A percentile compares a stretch with the other conserved stretches of the same genome.
These are phyloP conservation scores for Pluvianellus socialis DNA, from an alignment of 2,113 vertebrate genomes.

Conservation along the genomic window DNA sequence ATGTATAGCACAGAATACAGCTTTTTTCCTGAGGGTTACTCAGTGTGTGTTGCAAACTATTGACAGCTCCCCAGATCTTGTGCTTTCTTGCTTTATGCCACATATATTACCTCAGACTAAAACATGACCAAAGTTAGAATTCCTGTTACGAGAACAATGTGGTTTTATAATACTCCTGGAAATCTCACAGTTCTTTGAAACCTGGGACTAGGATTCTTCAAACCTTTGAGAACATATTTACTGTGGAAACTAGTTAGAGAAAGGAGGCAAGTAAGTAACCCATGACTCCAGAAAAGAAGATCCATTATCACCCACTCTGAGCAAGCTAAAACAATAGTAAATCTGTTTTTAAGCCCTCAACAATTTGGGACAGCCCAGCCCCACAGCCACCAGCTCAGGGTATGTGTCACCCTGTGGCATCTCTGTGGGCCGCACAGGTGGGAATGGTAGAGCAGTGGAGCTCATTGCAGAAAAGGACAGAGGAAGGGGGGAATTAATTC, in stretches of 20 bases:
- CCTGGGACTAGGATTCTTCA: background rate
- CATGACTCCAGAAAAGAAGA: background rate
- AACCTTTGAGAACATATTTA: background rate
- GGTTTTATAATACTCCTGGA: background rate
- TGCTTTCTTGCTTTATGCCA: background rate
- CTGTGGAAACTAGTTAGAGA: background rate
- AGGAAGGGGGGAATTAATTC: background rate
- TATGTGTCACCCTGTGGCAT: fast-evolving
- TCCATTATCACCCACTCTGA: background rate
- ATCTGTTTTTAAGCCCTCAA: background rate
- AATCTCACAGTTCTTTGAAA: background rate
- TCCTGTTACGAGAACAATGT: background rate
- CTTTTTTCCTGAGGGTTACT: background rate
- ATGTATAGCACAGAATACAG: background rate
- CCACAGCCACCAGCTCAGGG: fast-evolving
- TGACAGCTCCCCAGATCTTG: background rate
- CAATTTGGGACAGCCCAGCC: background rate
- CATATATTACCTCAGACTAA: background rate
- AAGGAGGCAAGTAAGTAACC: background rate
- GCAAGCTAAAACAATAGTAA: background rate
- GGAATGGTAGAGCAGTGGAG: background rate
- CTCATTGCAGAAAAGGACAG: background rate
- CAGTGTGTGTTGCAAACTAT: background rate
- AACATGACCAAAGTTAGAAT: background rate
- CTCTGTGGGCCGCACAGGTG: fast-evolving